These are phyloP conservation scores for Platynereis dumerilii DNA, from an alignment of 2,888 invertebrate species.

Conservation along the genomic window DNA sequence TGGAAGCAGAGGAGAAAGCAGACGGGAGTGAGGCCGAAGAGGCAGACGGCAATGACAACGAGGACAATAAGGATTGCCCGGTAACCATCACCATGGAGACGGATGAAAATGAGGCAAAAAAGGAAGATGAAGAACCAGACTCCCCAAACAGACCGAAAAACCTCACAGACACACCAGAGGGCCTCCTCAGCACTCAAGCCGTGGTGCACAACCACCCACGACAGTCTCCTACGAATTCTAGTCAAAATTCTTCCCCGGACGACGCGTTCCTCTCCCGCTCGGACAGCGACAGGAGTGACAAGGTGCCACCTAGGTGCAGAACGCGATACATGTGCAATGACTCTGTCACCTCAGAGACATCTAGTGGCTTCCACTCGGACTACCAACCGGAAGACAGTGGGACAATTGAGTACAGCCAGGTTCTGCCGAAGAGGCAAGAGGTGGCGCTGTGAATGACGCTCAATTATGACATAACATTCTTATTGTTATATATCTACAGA, in stretches of 20 bases:
- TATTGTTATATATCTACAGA: too few relatives aligned
- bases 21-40: constrained; percentile 9
- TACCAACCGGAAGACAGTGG: constrained; percentile 41
- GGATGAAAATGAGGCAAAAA: neutral
- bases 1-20: neutral
- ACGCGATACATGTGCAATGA: constrained; percentile 28
- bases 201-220: constrained; percentile 18
- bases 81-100: neutral
- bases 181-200: constrained; percentile 5
- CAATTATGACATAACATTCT: too few relatives aligned
- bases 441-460: too few relatives aligned
- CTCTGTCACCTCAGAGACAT: constrained; percentile 35
- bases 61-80: neutral
- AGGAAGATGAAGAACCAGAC: neutral
- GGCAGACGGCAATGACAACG: neutral
- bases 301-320: constrained; percentile 15
- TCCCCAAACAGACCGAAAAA: neutral
- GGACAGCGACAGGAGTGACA: constrained; percentile 16
- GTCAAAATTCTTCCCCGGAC: neutral
- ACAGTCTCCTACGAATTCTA: neutral
- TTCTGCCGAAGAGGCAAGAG: too few relatives aligned
- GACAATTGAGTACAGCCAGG: too few relatives aligned
- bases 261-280: constrained; percentile 14
- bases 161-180: neutral
- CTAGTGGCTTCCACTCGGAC: constrained; percentile 45